Evolutionary conservation across 2,113 vertebrate genomes (phyloP).

Genomic region (Mola mola): DNA sequence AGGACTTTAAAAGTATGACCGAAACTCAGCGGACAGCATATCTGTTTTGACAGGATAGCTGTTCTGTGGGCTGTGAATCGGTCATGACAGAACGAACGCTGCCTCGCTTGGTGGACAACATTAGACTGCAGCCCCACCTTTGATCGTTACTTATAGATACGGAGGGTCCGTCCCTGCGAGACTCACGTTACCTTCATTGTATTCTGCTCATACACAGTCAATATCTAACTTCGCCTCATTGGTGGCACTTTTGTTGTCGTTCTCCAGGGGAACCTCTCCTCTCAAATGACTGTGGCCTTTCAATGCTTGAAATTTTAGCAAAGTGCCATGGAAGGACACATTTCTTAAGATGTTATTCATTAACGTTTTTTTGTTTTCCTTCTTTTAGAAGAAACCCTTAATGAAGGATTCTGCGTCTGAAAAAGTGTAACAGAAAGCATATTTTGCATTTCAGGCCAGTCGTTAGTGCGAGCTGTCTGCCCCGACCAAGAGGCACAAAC

Average conservation of each 20-base stretch:
- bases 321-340: neutral
- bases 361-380: no score
- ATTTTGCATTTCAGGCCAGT: constrained; percentile 11
- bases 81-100: constrained; percentile 27
- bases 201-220: constrained; percentile 52
- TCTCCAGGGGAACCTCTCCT: constrained; percentile 24
- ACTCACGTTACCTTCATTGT: constrained; percentile 51
- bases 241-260: constrained; percentile 38
- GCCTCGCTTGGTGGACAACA: neutral
- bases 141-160: constrained; percentile 50
- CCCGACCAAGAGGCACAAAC: constrained; percentile 46
- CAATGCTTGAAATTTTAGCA: constrained; percentile 12
- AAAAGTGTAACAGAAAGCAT: neutral
- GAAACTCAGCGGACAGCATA: no score
- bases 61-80: neutral
- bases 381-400: constrained; percentile 16
- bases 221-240: constrained; percentile 65
- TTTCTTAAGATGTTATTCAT: constrained; percentile 36
- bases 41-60: neutral
- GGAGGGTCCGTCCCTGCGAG: constrained; percentile 49
- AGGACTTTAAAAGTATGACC: no score
- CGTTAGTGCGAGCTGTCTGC: constrained; percentile 4
- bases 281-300: constrained; percentile 34
- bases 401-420: constrained; percentile 21
- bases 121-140: constrained; percentile 26